Evolutionary conservation across 2,888 invertebrate genomes (phyloP).

Genomic region (Watsonalla binaria): DNA sequence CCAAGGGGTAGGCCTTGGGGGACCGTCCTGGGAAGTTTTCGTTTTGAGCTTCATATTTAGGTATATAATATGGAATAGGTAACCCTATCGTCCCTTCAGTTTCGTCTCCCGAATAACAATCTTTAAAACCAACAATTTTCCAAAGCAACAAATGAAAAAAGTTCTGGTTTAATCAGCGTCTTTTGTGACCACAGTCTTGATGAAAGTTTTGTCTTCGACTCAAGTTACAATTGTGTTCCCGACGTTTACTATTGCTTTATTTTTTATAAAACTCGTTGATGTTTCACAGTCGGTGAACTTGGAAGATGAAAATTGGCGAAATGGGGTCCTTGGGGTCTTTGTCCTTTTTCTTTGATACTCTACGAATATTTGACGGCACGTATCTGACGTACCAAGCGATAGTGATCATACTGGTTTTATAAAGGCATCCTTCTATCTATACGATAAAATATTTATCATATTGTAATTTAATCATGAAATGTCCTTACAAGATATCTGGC

Average conservation of each 20-base stretch:
- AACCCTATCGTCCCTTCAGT: slow-evolving; percentile 21
- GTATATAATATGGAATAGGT: slow-evolving; percentile 7
- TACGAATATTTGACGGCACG: too few species aligned
- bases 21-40: too few species aligned
- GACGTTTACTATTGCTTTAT: slow-evolving; percentile 8
- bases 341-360: too few species aligned
- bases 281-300: slow-evolving; percentile 2
- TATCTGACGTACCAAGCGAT: too few species aligned
- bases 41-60: too few species aligned
- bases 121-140: slow-evolving; percentile 31
- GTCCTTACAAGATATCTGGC: too few species aligned
- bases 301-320: not conserved
- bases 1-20: too few species aligned
- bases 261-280: slow-evolving; percentile 15
- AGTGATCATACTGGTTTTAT: too few species aligned
- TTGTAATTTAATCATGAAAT: too few species aligned
- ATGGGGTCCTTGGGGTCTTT: too few species aligned
- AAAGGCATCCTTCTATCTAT: too few species aligned
- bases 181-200: slow-evolving; percentile 34
- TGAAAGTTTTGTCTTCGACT: slow-evolving; percentile 29
- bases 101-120: slow-evolving; percentile 29
- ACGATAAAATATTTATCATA: too few species aligned
- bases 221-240: slow-evolving; percentile 26
- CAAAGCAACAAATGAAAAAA: slow-evolving; percentile 52
- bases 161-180: slow-evolving; percentile 46